phyloP scores from a whole-genome alignment of 2,113 vertebrate species.

The Lagopus muta region DNA sequence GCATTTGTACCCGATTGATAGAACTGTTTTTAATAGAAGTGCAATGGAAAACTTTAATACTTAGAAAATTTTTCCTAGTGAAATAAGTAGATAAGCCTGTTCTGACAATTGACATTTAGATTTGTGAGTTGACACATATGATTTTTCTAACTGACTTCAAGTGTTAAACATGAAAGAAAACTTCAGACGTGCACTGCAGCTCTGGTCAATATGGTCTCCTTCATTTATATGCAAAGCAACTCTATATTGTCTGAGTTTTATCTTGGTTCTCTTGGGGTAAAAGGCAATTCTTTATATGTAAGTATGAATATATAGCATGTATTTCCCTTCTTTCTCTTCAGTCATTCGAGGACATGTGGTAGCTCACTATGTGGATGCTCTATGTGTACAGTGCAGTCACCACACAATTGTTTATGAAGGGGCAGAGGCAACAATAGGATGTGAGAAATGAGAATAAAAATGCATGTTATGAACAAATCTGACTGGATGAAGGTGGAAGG shows the following conservation, averaged over 20 bases:
- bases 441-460: background rate
- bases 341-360: background rate
- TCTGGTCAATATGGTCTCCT: background rate
- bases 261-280: background rate
- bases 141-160: background rate
- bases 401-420: background rate
- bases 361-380: background rate
- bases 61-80: background rate
- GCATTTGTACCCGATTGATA: background rate
- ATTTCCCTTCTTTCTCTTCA: background rate
- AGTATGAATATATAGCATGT: fast-evolving
- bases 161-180: background rate
- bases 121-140: background rate
- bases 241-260: background rate
- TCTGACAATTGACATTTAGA: background rate
- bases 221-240: background rate
- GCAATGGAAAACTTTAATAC: conserved; percentile 8
- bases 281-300: background rate
- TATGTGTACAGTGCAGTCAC: fast-evolving
- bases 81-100: background rate
- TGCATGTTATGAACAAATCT: background rate
- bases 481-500: background rate
- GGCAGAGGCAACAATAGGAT: background rate
- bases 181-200: background rate
- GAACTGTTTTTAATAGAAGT: conserved; percentile 21